phyloP scores from a whole-genome alignment of 2,797 vertebrate species.

The Sebastes umbrosus region DNA sequence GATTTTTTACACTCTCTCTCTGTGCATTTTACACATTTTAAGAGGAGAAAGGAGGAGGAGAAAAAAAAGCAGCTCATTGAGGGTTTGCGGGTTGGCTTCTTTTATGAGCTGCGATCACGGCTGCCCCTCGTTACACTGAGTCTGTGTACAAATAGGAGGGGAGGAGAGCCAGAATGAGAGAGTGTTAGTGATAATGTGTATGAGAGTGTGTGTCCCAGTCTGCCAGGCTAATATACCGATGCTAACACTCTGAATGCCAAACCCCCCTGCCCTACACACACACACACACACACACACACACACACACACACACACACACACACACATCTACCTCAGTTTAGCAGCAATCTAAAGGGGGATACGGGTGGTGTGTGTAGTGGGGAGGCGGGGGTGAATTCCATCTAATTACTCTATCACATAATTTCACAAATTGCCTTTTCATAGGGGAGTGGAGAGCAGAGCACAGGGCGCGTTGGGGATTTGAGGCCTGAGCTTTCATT shows the following conservation, averaged over 20 bases:
- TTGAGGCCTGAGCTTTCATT: slow-evolving; percentile 93
- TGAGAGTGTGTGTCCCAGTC: slow-evolving; percentile 62
- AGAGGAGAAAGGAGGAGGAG: slow-evolving; percentile 54
- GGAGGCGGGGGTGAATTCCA: slow-evolving; percentile 85
- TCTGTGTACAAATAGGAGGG: slow-evolving; percentile 98
- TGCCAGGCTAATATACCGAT: slow-evolving; percentile 87
- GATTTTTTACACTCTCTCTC: slow-evolving; percentile 87
- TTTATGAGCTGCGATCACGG: slow-evolving; percentile 96
- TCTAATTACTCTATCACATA: slow-evolving; percentile 99
- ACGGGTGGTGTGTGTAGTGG: slow-evolving; percentile 39
- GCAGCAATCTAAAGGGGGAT: slow-evolving; percentile 87
- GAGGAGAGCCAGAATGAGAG: slow-evolving; percentile 84
- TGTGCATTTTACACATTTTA: slow-evolving; percentile 83
- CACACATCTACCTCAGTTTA: slow-evolving; percentile 64
- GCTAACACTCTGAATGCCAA: slow-evolving; percentile 62
- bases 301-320: not conserved
- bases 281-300: not conserved
- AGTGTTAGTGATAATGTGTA: slow-evolving; percentile 71
- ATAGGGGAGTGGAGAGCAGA: slow-evolving; percentile 95
- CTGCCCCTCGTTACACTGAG: slow-evolving; percentile 88
- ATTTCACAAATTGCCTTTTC: slow-evolving; percentile 99
- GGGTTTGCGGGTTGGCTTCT: slow-evolving; percentile 86
- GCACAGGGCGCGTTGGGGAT: slow-evolving; percentile 90
- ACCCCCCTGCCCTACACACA: slow-evolving; percentile 9
- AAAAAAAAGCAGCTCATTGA: slow-evolving; percentile 72